Evolutionary conservation across 1,140 invertebrate genomes (phyloP).

Genomic region (Stegodyphus dumicola): DNA sequence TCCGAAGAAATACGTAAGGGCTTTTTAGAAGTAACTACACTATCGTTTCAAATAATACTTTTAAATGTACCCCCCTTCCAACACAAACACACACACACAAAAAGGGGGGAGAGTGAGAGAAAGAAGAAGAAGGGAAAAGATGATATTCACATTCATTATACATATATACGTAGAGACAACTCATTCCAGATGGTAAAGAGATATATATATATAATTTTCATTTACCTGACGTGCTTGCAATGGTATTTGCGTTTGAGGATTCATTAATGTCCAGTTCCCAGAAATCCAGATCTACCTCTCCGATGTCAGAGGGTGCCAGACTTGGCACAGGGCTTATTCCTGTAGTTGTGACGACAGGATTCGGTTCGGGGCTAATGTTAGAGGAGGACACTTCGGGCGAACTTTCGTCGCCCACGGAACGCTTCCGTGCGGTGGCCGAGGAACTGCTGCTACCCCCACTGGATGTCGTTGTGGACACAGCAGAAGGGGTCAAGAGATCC

Average conservation of each 20-base stretch:
- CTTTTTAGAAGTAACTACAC: too few relatives aligned
- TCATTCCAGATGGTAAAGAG: too few relatives aligned
- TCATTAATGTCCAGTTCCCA: constrained; percentile 77
- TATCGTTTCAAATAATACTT: too few relatives aligned
- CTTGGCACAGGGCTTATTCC: constrained; percentile 64
- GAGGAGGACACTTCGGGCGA: constrained; percentile 80
- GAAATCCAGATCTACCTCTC: constrained; percentile 81
- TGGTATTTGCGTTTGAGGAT: constrained; percentile 53
- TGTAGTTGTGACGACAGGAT: constrained; percentile 64
- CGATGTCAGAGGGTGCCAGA: constrained; percentile 72
- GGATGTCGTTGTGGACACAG: constrained; percentile 17
- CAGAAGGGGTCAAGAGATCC: constrained; percentile 29
- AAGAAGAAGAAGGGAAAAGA: too few relatives aligned
- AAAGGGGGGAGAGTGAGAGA: too few relatives aligned
- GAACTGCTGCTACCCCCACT: not conserved
- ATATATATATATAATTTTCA: not conserved
- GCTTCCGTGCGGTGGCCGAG: constrained; percentile 30
- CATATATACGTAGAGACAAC: too few relatives aligned
- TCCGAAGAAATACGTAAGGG: too few relatives aligned
- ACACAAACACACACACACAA: too few relatives aligned
- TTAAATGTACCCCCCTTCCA: too few relatives aligned
- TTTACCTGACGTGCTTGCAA: constrained; percentile 62
- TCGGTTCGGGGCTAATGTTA: constrained; percentile 67
- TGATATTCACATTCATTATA: too few relatives aligned
- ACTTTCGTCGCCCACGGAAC: constrained; percentile 70